Evolutionary conservation across 2,888 invertebrate genomes (phyloP).

Genomic region (Steromphala cineraria): DNA sequence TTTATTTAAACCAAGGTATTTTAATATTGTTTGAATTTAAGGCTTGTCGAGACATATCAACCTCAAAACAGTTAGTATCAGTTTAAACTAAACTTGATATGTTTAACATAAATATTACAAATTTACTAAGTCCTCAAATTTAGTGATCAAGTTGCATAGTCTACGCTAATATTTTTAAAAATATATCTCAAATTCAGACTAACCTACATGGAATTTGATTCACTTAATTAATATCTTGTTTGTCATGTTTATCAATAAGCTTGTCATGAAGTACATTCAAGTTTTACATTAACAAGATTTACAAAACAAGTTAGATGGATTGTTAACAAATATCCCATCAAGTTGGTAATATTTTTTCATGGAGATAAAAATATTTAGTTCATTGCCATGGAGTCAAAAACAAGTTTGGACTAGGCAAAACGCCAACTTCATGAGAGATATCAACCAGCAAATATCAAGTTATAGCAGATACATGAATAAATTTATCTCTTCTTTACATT

Average conservation of each 20-base stretch:
- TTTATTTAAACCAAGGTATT: too few relatives aligned
- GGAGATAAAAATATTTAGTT: slow-evolving; percentile 14
- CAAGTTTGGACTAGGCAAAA: background rate
- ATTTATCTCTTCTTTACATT: background rate
- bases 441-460: background rate
- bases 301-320: background rate
- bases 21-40: too few relatives aligned
- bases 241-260: background rate
- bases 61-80: too few relatives aligned
- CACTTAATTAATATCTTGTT: background rate
- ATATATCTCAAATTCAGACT: background rate
- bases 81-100: too few relatives aligned
- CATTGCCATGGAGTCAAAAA: background rate
- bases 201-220: background rate
- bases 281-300: background rate
- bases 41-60: too few relatives aligned
- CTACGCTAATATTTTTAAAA: too few relatives aligned
- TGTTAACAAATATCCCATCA: background rate
- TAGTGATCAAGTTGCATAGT: too few relatives aligned
- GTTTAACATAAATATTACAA: too few relatives aligned
- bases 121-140: too few relatives aligned
- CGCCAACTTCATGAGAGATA: background rate
- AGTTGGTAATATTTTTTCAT: background rate
- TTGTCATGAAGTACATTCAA: background rate
- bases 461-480: background rate